Evolutionary conservation across 2,797 vertebrate species (phyloP).

Genomic region (Euthynnus affinis): DNA sequence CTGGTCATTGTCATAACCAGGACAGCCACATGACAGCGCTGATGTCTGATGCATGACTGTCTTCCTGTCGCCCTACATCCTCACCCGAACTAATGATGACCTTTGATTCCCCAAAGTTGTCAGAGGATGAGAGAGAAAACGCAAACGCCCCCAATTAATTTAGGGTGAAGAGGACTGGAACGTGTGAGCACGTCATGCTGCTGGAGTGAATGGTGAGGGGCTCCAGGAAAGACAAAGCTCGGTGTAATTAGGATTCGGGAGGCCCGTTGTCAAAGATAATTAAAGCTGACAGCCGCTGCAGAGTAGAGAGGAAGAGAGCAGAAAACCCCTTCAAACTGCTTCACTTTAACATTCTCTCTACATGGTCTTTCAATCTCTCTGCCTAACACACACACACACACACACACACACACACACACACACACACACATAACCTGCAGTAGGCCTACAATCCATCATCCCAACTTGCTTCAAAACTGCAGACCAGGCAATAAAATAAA

Average conservation of each 20-base stretch:
- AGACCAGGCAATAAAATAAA: slow-evolving; percentile 69
- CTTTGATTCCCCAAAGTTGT: slow-evolving; percentile 83
- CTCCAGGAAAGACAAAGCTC: slow-evolving; percentile 77
- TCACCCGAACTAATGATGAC: slow-evolving; percentile 78
- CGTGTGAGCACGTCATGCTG: slow-evolving; percentile 72
- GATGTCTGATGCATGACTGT: slow-evolving; percentile 74
- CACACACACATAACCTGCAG: slow-evolving; percentile 33
- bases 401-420: slow-evolving; percentile 21
- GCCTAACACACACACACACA: slow-evolving; percentile 6
- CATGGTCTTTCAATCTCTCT: slow-evolving; percentile 48
- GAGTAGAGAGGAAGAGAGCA: slow-evolving; percentile 70
- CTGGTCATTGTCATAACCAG: slow-evolving; percentile 59
- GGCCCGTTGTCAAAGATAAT: slow-evolving; percentile 82
- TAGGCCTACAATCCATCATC: slow-evolving; percentile 67
- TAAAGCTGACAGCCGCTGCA: slow-evolving; percentile 81
- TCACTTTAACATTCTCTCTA: slow-evolving; percentile 68
- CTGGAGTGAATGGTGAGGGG: slow-evolving; percentile 73
- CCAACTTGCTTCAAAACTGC: slow-evolving; percentile 55
- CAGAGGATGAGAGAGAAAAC: slow-evolving; percentile 64
- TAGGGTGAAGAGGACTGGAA: slow-evolving; percentile 73
- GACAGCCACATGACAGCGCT: slow-evolving; percentile 69
- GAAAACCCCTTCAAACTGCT: slow-evolving; percentile 76
- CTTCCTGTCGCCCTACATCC: slow-evolving; percentile 69
- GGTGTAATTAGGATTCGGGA: slow-evolving; percentile 82
- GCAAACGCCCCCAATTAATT: slow-evolving; percentile 79